Evolutionary conservation across 1,140 invertebrate species (phyloP).

Genomic region (Diuraphis noxia): DNA sequence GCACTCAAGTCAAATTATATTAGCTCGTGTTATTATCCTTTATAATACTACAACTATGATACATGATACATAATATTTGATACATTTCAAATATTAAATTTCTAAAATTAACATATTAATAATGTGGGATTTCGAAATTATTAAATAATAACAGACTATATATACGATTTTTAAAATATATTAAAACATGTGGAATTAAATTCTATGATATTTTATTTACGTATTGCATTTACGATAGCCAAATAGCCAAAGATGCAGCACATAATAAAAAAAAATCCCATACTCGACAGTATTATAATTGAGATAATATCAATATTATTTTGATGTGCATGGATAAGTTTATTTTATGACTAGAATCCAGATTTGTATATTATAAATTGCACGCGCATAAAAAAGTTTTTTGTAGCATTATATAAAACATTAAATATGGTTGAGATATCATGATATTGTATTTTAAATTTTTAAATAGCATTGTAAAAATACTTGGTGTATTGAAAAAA

Average conservation of each 20-base stretch:
- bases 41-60: not conserved
- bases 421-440: no score
- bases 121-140: not conserved
- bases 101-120: slow-evolving; percentile 25
- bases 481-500: no score
- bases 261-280: not conserved
- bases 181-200: not conserved
- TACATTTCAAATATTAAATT: not conserved
- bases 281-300: not conserved
- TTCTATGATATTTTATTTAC: not conserved
- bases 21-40: not conserved
- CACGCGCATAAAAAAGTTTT: not conserved
- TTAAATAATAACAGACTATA: not conserved
- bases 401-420: not conserved
- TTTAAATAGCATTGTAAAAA: no score
- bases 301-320: no score
- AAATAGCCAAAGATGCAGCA: not conserved
- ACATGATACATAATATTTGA: slow-evolving; percentile 3
- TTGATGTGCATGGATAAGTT: not conserved
- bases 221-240: not conserved
- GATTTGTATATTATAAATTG: not conserved
- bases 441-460: no score
- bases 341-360: not conserved
- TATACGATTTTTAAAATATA: not conserved
- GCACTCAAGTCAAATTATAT: not conserved